A percentile compares a stretch with the other conserved stretches of the same genome.
Conservation (phyloP, 2,113 vertebrate genomes). For the Callopanchax toddi region DNA sequence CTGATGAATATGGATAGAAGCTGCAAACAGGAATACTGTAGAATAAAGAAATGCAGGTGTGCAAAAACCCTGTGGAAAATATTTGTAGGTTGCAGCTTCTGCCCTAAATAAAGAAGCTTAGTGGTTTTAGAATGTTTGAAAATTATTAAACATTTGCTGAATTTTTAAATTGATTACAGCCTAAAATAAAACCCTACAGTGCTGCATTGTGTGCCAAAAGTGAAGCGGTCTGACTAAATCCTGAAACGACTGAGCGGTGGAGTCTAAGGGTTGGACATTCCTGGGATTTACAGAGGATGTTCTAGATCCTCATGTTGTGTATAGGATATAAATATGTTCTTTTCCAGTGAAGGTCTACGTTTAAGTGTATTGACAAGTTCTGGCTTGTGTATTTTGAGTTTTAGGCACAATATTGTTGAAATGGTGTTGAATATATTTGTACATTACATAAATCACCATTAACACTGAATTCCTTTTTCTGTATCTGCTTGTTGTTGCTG, state of each 20-base stretch:
- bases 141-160: too few relatives aligned
- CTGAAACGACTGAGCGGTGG: background rate
- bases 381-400: slow-evolving; percentile 74
- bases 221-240: slow-evolving; percentile 13
- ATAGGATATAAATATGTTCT: slow-evolving; percentile 75
- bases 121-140: too few relatives aligned
- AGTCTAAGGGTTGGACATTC: slow-evolving; percentile 65
- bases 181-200: too few relatives aligned
- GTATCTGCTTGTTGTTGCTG: slow-evolving; percentile 82
- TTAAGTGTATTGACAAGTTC: slow-evolving; percentile 73
- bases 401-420: slow-evolving; percentile 77
- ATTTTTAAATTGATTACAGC: too few relatives aligned
- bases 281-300: slow-evolving; percentile 72
- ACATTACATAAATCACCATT: slow-evolving; percentile 79
- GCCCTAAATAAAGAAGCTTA: too few relatives aligned
- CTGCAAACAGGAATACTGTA: too few relatives aligned
- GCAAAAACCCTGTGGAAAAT: too few relatives aligned
- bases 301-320: slow-evolving; percentile 73
- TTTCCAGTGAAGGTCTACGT: slow-evolving; percentile 76
- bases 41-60: too few relatives aligned
- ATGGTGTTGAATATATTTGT: slow-evolving; percentile 82
- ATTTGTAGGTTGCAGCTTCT: too few relatives aligned
- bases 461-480: slow-evolving; percentile 73
- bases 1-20: too few relatives aligned
- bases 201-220: slow-evolving; percentile 1